Base-by-base conservation (phyloP, 30 jellyfish, hydroid and myxozoan genomes). In the Aurelia aurita complex sp. Pacific region DNA sequence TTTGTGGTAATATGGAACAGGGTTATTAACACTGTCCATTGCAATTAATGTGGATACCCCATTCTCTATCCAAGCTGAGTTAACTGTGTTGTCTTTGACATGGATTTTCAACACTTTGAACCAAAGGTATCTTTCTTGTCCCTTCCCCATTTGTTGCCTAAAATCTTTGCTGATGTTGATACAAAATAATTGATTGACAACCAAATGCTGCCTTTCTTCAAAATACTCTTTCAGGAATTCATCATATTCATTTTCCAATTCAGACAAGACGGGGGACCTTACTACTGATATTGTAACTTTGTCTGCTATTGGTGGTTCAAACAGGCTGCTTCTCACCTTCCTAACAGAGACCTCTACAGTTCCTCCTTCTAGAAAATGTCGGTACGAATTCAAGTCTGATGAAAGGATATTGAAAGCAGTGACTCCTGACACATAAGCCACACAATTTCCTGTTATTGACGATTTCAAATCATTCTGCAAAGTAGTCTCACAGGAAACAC, bases 51-150 rank as follows among this genome's bases (percentile, higher is more conserved):
- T 23, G 9, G 93, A 52, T 40, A 5, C n/a, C 52, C 70, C 93
- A 36, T 69, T n/a, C n/a, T 65, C 42, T 12, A 84, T 51, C 93
- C 93, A 84, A 1, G 82, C 93, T 61, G 82, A 42, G 57, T 33
- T 2, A 33, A 73, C 76, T 36, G 19, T 6, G 11, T 72, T 18
- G 15, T 75, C 61, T 5, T 38, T 38, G 10, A 18, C n/a, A 70
- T 84, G 19, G 52, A 84, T 8, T 12, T 77, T 63, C 19, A 52
- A 10, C 36, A 84, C 93, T 67, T 73, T 84, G 50, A 84, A 84
- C 93, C 93, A 84, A 12, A 84, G 70, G 18, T 61, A 68, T 7
- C 64, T 67, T 5, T 12, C 59, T 16, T 17, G 14, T 32, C 34
- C 78, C 54, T 19, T 10, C 57, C 57, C 57, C 2, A 46, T 46